These are phyloP conservation scores for Sinelater perroti DNA, from an alignment of 2,888 invertebrate species.

Conservation along the genomic window DNA sequence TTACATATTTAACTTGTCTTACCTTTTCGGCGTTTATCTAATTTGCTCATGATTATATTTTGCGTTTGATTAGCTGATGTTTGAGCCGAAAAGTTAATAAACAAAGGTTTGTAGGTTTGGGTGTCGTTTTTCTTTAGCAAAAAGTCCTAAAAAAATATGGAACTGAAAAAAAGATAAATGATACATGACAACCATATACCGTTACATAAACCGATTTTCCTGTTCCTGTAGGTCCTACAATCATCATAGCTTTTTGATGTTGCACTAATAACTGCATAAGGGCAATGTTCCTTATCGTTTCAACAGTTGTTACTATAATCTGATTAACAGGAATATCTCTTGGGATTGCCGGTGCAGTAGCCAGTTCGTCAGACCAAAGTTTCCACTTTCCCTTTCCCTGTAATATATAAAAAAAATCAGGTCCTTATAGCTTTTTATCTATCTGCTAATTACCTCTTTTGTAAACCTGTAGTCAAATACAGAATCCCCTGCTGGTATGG, in stretches of 20 bases:
- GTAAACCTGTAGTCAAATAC: slow-evolving; percentile 92
- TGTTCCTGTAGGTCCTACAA: slow-evolving; percentile 94
- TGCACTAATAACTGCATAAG: slow-evolving; percentile 81
- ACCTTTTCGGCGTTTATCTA: slow-evolving; percentile 92
- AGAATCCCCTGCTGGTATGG: slow-evolving; percentile 81
- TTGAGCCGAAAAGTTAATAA: slow-evolving; percentile 93
- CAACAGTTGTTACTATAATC: slow-evolving; percentile 92
- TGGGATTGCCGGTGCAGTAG: slow-evolving; percentile 78
- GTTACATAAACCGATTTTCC: slow-evolving; percentile 92
- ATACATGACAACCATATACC: slow-evolving; percentile 59
- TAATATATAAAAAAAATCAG: slow-evolving; percentile 9
- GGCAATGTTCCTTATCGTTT: slow-evolving; percentile 85
- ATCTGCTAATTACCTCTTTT: slow-evolving; percentile 73
- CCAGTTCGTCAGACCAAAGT: slow-evolving; percentile 87
- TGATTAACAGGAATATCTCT: slow-evolving; percentile 93
- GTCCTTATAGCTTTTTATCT: too few relatives aligned
- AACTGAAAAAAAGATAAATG: background rate
- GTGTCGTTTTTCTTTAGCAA: slow-evolving; percentile 83
- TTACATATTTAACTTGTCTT: slow-evolving; percentile 12
- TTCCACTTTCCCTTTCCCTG: slow-evolving; percentile 93
- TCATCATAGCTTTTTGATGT: slow-evolving; percentile 83
- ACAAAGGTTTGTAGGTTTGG: slow-evolving; percentile 80
- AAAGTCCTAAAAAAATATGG: slow-evolving; percentile 68
- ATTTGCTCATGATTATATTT: slow-evolving; percentile 92
- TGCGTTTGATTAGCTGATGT: slow-evolving; percentile 94